Evolutionary conservation across 1,140 invertebrate genomes (phyloP), one percentile per base, ranked within the genome.

Genomic region (Melanaphis sacchari): DNA sequence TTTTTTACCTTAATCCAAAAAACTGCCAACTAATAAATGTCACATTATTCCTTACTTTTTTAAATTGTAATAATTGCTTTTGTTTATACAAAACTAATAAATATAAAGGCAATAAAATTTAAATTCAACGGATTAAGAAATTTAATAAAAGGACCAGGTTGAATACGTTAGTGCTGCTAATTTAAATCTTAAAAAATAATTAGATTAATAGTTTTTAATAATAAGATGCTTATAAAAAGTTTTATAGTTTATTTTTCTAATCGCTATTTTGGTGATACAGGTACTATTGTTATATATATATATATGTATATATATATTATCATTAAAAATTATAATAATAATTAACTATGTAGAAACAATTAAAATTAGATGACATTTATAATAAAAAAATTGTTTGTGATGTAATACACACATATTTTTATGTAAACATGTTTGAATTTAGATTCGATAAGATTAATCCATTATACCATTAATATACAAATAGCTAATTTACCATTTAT

Each of bases 81-180:
- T 66, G 31, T 11, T 11, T 66, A n/a, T 2, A n/a, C n/a, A n/a
- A 66, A 66, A n/a, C 59, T 18, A n/a, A 3, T 15, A 18, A 66
- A 22, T n/a, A 0, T 66, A n/a, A 66, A n/a, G 5, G 15, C 0
- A n/a, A 66, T 66, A n/a, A 4, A n/a, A 4, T 66, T 66, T 66
- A n/a, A 66, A 66, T 66, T 0, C 3, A 66, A 66, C n/a, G 31
- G 11, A 15, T n/a, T n/a, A 18, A 1, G 11, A n/a, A 8, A 66
- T n/a, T 66, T 15, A 66, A 66, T 66, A 15, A 5, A 15, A 15
- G 11, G 31, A n/a, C 15, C 4, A 31, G 31, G n/a, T 59, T 31
- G 0, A n/a, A 18, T 66, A n/a, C 5, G 11, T n/a, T 18, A 3
- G 0, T n/a, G n/a, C 1, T n/a, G 15, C 0, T n/a, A 66, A 5